These are phyloP conservation scores for Altica lythri DNA, from an alignment of 2,888 invertebrate genomes.

Conservation along the genomic window DNA sequence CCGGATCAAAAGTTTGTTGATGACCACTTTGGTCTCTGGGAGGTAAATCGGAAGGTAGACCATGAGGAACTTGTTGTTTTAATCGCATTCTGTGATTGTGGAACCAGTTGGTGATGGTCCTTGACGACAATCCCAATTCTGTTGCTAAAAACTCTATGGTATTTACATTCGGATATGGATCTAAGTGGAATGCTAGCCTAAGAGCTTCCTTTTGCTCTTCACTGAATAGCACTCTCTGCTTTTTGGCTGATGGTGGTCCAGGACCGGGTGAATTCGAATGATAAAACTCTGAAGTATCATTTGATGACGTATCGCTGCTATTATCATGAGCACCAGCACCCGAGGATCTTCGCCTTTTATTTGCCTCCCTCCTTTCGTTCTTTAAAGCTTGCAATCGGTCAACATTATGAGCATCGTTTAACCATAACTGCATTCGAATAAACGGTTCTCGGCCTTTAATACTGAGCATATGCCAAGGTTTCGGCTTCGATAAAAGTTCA, in stretches of 20 bases:
- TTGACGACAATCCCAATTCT: constrained; percentile 86
- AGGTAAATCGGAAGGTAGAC: constrained; percentile 68
- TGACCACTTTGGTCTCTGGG: constrained; percentile 74
- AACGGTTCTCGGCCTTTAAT: constrained; percentile 97
- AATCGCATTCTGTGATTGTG: constrained; percentile 97
- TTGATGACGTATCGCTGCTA: constrained; percentile 85
- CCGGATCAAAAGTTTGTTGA: constrained; percentile 81
- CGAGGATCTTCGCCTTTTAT: constrained; percentile 84
- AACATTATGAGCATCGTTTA: constrained; percentile 93
- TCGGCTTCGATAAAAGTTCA: constrained; percentile 95
- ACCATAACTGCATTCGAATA: constrained; percentile 95
- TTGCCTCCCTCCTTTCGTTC: constrained; percentile 88
- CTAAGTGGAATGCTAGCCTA: constrained; percentile 89
- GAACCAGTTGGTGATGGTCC: constrained; percentile 99
- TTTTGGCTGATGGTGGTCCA: constrained; percentile 86
- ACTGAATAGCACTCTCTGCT: constrained; percentile 94
- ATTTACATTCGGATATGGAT: constrained; percentile 96
- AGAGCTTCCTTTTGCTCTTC: constrained; percentile 98
- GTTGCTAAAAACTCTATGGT: constrained; percentile 94
- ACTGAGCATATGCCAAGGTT: constrained; percentile 99
- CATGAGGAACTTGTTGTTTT: constrained; percentile 64
- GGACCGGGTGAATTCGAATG: constrained; percentile 84
- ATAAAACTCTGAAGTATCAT: constrained; percentile 87
- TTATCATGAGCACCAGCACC: constrained; percentile 83
- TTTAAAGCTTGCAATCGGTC: constrained; percentile 90